Conservation (phyloP, 2,888 invertebrate species). For the Dasysyrphus albostriatus region DNA sequence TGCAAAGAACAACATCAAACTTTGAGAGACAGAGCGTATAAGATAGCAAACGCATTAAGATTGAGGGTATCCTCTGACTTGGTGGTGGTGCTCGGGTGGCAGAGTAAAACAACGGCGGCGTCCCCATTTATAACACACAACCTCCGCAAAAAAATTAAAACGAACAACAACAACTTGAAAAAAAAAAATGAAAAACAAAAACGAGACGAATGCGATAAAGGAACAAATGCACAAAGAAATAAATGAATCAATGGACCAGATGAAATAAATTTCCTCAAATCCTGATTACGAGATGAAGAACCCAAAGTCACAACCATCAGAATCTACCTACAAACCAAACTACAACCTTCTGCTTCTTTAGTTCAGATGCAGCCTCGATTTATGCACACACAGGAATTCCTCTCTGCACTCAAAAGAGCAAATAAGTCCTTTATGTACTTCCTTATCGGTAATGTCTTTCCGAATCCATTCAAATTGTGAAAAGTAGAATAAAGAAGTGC, state of each 20-base stretch:
- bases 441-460: conserved; percentile 76
- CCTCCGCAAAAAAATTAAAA: conserved; percentile 40
- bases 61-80: conserved; percentile 26
- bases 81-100: conserved; percentile 7
- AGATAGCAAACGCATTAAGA: conserved; percentile 75
- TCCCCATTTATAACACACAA: conserved; percentile 59
- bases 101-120: not conserved
- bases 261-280: conserved; percentile 76
- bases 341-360: not conserved
- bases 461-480: conserved; percentile 75
- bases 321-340: not conserved
- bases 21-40: conserved; percentile 69
- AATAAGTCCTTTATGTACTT: conserved; percentile 76
- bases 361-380: conserved; percentile 46
- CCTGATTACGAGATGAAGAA: conserved; percentile 73
- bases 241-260: conserved; percentile 76
- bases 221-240: conserved; percentile 71
- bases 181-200: conserved; percentile 8
- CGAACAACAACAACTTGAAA: not conserved
- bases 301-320: conserved; percentile 26
- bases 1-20: conserved; percentile 52
- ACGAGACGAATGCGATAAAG: conserved; percentile 70
- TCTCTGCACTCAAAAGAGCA: conserved; percentile 41
- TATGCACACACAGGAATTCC: conserved; percentile 72
- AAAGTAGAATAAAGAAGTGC: conserved; percentile 75